Base-by-base conservation (phyloP, 2,113 vertebrate genomes). In the Callospermophilus lateralis region DNA sequence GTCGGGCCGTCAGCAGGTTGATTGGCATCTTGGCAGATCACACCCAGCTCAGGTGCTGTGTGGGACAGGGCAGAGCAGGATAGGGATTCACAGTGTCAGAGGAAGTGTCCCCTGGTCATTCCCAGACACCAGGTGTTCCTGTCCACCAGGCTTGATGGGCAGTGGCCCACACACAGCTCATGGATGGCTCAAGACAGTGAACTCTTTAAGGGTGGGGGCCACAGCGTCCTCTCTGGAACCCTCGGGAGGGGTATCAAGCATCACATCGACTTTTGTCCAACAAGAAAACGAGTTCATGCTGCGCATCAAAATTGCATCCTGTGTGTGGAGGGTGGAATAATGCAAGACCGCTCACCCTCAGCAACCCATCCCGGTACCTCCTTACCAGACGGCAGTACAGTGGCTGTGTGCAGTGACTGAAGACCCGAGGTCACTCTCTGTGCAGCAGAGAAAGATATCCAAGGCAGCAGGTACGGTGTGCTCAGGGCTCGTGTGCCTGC, bases 361-460 rank as follows among this genome's bases (percentile, higher is more conserved):
- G 72, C 37, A 24, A 58, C 88, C 76, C 72, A 67, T 92, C 34
- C 65, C 72, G 72, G 30, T 55, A 8, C 34, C 16, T 65, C 26
- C 34, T 79, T 80, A 68, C 8, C 28, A 11, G 11, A 42, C 1
- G 55, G 55, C 55, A 51, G 39, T 79, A 73, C 32, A 22, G 20
- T 58, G 55, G 24, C 55, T 58, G 55, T 89, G 73, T 39, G 86
- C 72, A 84, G 80, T 30, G 32, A 88, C 68, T 58, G 39, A 76
- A 88, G 88, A 58, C 53, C 48, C n/a, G 84, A 89, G n/a, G 48
- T 88, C 86, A 92, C 61, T 32, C 30, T 32, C 30, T 58, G 37
- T 88, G 53, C 91, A 89, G 94, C 73, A 88, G 5, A 68, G 83
- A 81, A 89, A 94, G 74, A 53, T 26, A 89, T 20, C 51, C 11